Percentiles rank a stretch among this genome's conserved stretches.
Evolutionary conservation across 2,113 vertebrate genomes (phyloP).

Genomic region (Puntigrus tetrazona): DNA sequence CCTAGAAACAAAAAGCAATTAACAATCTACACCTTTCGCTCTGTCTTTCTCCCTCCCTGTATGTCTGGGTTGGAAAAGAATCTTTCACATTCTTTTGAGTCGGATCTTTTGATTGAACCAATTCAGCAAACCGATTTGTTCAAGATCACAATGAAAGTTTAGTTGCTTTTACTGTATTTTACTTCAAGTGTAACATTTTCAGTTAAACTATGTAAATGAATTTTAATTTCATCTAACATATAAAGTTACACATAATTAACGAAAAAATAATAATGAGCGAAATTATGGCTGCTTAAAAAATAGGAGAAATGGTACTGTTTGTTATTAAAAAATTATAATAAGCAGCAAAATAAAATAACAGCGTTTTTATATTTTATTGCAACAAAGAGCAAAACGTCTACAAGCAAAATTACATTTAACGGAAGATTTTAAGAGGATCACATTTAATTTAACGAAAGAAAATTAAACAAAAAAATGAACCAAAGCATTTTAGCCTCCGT

Average conservation of each 20-base stretch:
- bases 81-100: background rate
- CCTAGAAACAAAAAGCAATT: slow-evolving; percentile 21
- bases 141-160: background rate
- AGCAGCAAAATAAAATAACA: background rate
- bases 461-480: background rate
- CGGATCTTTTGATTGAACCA: background rate
- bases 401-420: too few relatives aligned
- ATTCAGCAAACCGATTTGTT: background rate
- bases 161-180: background rate
- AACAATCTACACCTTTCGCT: slow-evolving; percentile 35
- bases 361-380: background rate
- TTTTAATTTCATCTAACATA: background rate
- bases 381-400: background rate
- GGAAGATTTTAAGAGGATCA: background rate
- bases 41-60: background rate
- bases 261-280: background rate
- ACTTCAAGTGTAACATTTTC: background rate
- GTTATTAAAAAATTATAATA: background rate
- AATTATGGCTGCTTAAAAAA: background rate
- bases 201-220: background rate
- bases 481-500: background rate
- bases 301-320: background rate
- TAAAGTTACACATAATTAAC: background rate
- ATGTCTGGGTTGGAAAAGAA: background rate
- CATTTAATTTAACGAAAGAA: background rate